These are phyloP conservation scores for Plumapathes pennacea DNA, from an alignment of 92 coral and sea anemone species.

Conservation along the genomic window DNA sequence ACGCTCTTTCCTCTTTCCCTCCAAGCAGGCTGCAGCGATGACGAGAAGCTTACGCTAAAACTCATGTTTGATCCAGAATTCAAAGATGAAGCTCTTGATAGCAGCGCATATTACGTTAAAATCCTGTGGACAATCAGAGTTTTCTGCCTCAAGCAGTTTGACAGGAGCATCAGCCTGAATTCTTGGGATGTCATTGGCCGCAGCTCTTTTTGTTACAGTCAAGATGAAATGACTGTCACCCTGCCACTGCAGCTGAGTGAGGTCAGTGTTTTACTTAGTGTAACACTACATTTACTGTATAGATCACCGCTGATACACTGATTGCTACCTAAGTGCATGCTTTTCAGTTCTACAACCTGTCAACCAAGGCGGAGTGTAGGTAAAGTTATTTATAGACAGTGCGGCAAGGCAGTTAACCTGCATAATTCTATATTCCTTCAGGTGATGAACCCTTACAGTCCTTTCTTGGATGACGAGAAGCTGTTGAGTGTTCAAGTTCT, in stretches of 20 bases:
- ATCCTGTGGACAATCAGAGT: conserved; percentile 82
- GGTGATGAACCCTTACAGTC: conserved; percentile 79
- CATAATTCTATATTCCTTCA: conserved; percentile 18
- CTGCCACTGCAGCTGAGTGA: conserved; percentile 70
- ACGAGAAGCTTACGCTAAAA: conserved; percentile 70
- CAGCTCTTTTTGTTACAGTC: conserved; percentile 92
- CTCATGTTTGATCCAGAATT: conserved; percentile 74
- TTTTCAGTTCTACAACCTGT: too few species aligned
- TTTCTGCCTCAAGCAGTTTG: conserved; percentile 73
- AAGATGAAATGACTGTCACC: conserved; percentile 72
- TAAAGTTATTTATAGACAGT: too few species aligned
- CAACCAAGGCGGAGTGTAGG: too few species aligned
- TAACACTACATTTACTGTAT: background rate
- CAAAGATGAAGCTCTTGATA: conserved; percentile 62
- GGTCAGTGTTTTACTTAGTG: too few species aligned
- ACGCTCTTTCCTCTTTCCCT: conserved; percentile 62
- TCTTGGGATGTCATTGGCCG: conserved; percentile 85
- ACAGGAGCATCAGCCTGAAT: conserved; percentile 62
- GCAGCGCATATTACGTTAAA: conserved; percentile 92
- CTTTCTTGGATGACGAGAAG: conserved; percentile 90
- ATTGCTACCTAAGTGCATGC: background rate
- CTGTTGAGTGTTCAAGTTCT: conserved; percentile 76
- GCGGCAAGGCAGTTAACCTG: too few species aligned
- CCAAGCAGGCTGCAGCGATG: conserved; percentile 48
- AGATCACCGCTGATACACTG: background rate